Conservation (phyloP, 2,888 invertebrate species). For the Pollenia labialis region DNA sequence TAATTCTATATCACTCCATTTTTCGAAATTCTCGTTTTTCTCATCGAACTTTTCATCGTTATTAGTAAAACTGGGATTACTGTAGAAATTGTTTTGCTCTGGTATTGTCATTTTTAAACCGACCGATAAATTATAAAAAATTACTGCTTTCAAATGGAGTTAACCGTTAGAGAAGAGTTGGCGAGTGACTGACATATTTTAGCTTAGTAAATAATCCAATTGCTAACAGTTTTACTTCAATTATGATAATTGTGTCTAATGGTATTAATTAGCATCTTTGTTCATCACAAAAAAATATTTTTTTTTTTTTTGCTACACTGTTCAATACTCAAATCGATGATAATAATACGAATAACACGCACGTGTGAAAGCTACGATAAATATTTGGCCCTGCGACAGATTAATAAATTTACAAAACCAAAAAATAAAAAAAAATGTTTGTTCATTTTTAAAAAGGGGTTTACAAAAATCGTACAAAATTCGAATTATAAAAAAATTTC, state of each 20-base stretch:
- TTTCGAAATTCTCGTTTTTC: not conserved
- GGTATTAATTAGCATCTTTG: conserved; percentile 43
- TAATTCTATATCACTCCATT: conserved; percentile 45
- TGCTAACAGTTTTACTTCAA: not conserved
- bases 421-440: no score
- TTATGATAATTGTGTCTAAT: conserved; percentile 9
- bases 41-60: not conserved
- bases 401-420: not conserved
- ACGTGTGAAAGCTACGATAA: conserved; percentile 7
- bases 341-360: conserved; percentile 4
- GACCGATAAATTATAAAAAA: not conserved
- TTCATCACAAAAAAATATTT: not conserved
- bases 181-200: conserved; percentile 29
- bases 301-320: not conserved
- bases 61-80: conserved; percentile 28
- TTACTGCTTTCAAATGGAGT: not conserved
- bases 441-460: no score
- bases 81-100: conserved; percentile 2
- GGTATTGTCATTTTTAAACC: conserved; percentile 3
- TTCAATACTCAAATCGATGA: not conserved
- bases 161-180: conserved; percentile 4
- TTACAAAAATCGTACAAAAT: no score
- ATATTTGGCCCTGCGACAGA: not conserved
- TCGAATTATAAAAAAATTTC: no score
- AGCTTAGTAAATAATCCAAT: not conserved